Percentiles rank a stretch among this genome's conserved stretches.
These are phyloP conservation scores for Brachystomella parvula DNA, from an alignment of 1,140 invertebrate genomes.

Conservation along the genomic window DNA sequence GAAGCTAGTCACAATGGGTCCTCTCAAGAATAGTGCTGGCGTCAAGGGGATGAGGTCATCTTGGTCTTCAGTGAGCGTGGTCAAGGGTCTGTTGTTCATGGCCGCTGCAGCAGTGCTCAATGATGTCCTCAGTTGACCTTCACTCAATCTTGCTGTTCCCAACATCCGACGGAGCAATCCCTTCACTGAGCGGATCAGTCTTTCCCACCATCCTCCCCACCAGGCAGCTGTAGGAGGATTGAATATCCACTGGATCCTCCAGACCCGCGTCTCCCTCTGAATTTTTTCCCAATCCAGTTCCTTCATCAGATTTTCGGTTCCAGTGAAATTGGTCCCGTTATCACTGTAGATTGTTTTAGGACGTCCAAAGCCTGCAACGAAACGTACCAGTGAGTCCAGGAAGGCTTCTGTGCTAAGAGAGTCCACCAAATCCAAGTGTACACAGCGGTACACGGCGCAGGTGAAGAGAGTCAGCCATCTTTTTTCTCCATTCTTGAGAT, in stretches of 20 bases:
- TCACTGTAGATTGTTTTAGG: conserved; percentile 34
- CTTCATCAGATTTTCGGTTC: conserved; percentile 2
- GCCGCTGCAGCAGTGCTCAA: conserved; percentile 40
- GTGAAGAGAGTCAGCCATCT: conserved; percentile 43
- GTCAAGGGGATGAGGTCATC: conserved; percentile 38
- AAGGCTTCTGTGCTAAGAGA: background rate
- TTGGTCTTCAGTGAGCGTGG: conserved; percentile 40
- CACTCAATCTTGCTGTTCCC: conserved; percentile 26
- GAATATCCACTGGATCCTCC: background rate
- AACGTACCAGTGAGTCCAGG: conserved; percentile 31
- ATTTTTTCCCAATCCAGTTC: background rate
- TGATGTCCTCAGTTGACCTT: conserved; percentile 41
- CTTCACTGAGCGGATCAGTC: too few relatives aligned
- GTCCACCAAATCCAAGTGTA: conserved; percentile 40
- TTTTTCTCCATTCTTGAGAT: conserved; percentile 37
- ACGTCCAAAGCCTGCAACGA: conserved; percentile 34
- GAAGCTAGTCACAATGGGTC: too few relatives aligned
- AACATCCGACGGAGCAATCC: background rate
- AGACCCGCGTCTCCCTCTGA: background rate
- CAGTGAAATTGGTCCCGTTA: conserved; percentile 39
- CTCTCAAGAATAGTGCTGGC: conserved; percentile 38
- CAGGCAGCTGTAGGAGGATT: conserved; percentile 7
- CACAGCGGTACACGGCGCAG: conserved; percentile 41
- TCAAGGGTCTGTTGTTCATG: conserved; percentile 42
- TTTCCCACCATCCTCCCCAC: too few relatives aligned